Base-by-base conservation (phyloP, 2,797 vertebrate genomes). In the Spatula clypeata region DNA sequence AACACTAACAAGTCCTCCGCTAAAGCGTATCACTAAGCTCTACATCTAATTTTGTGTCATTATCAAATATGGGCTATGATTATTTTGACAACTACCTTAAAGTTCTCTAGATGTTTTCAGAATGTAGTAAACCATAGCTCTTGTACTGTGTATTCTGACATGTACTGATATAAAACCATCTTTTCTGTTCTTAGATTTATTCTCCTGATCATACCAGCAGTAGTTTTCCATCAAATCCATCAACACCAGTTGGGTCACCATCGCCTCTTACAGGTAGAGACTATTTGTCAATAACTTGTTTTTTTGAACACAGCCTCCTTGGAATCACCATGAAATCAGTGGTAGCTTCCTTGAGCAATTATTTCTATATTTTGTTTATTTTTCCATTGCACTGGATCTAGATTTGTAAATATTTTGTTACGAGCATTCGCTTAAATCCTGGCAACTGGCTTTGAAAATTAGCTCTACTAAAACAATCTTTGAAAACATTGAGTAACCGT, bases 171-270 rank as follows among this genome's bases (percentile, higher is more conserved):
- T 8, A 11, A 93, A 34, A 13, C 55, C 85, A 89, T 91, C 96
- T 94, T 26, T 10, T 96, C 86, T 97, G 88, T 81, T 95, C 60
- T 65, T 98, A 99, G 99, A 99, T 99, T 99, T 99, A 99, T 98
- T 99, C 99, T 96, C 99, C 99, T 97, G 99, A 99, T 98, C 99
- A 99, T 97, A 99, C 99, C 92, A 99, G 99, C 98, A 99, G 99
- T 98, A 99, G 99, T 98, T 99, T 99, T 96, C 99, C 99, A 90
- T 99, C 99, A n/a, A 99, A 99, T 98, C 99, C 99, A 10, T 99
- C 99, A 74, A 99, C 99, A 94, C 99, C 99, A 40, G 99, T 99
- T 97, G 99, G 99, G 94, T 99, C 99, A 73, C 99, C 99, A 55
- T 99, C 99, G 61, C 99, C 99, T 97, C 98, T 99, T 95, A 98